phyloP scores from a whole-genome alignment of 2,113 vertebrate genomes.

The Pygoscelis adeliae region DNA sequence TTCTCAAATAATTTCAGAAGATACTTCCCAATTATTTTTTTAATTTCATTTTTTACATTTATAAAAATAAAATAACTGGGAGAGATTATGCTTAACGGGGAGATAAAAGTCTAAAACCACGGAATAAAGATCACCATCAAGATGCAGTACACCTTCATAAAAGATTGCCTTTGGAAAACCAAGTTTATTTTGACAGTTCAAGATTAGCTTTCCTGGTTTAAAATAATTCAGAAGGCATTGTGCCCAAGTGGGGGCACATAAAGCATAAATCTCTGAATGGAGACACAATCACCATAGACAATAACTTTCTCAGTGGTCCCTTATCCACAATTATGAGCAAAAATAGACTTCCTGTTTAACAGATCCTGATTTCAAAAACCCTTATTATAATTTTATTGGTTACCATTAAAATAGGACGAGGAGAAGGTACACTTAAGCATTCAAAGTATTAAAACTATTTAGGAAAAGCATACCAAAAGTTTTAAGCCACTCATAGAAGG shows the following conservation, averaged over 20 bases:
- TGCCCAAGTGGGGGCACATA: neutral
- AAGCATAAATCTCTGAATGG: neutral
- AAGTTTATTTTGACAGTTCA: constrained; percentile 8
- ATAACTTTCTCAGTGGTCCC: neutral
- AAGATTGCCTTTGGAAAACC: neutral
- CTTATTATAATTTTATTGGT: neutral
- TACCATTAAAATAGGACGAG: neutral
- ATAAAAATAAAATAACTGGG: neutral
- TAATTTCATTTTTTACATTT: neutral
- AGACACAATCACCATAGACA: neutral
- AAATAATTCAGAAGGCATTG: neutral
- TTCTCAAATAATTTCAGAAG: neutral
- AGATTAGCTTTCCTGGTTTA: neutral
- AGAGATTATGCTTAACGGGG: neutral
- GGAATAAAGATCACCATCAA: neutral
- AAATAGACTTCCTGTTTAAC: neutral
- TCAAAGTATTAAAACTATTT: neutral
- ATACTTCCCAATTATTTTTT: neutral
- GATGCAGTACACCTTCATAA: neutral
- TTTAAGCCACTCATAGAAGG: neutral
- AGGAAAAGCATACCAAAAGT: neutral
- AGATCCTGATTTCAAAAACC: neutral
- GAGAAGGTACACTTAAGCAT: neutral
- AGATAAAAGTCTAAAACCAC: neutral
- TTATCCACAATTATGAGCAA: neutral